Evolutionary conservation across 2,113 vertebrate genomes (phyloP).

Genomic region (Crotophaga sulcirostris): DNA sequence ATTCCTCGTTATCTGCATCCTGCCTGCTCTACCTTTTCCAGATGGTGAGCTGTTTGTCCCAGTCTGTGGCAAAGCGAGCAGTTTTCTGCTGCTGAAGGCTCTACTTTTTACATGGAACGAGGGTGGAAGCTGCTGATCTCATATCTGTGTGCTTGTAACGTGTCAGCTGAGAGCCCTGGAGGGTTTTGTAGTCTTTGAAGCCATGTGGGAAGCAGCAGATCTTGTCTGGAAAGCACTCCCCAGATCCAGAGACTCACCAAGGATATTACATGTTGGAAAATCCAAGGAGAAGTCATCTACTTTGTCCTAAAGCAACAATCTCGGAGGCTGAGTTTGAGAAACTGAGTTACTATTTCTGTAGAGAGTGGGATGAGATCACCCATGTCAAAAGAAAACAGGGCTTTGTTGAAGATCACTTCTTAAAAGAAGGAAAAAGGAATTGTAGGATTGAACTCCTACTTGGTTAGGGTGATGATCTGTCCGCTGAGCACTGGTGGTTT

Average conservation of each 20-base stretch:
- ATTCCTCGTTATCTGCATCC: not conserved
- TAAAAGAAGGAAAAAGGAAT: not conserved
- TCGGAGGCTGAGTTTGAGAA: not conserved
- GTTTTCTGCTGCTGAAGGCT: constrained; percentile 18
- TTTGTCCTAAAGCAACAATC: not conserved
- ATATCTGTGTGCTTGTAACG: not conserved
- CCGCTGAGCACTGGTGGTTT: not conserved
- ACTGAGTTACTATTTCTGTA: not conserved
- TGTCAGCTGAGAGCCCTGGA: not conserved
- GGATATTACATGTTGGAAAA: not conserved
- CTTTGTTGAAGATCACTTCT: not conserved
- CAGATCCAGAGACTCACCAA: not conserved
- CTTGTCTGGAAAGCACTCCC: not conserved
- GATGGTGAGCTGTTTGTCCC: not conserved
- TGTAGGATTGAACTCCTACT: not conserved
- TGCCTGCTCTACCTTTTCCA: not conserved
- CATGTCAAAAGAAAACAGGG: not conserved
- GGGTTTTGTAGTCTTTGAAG: constrained; percentile 6
- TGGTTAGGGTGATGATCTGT: not conserved
- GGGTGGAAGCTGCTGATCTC: not conserved
- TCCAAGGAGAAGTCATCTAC: not conserved
- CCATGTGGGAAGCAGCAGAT: constrained; percentile 7
- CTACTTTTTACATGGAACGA: not conserved
- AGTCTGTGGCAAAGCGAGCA: not conserved
- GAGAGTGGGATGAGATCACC: not conserved